Conservation (phyloP, 2,797 vertebrate species). For the Acipenser oxyrinchus region DNA sequence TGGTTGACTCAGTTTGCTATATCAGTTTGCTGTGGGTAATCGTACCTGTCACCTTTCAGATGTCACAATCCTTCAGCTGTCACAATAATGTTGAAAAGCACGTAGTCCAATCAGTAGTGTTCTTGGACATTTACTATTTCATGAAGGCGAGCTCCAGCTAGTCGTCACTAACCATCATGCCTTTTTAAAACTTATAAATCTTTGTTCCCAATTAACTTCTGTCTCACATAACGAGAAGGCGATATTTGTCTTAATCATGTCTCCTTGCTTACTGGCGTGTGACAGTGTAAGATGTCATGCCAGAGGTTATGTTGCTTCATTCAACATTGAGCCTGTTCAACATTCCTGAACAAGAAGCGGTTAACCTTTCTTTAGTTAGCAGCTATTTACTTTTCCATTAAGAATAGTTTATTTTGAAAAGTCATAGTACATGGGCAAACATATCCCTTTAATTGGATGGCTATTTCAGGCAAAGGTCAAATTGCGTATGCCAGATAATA, state of each 20-base stretch:
- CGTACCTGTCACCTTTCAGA: no score
- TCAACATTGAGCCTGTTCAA: conserved; percentile 19
- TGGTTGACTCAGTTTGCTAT: no score
- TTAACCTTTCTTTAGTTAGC: conserved; percentile 43
- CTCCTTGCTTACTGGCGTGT: neutral
- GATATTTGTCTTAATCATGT: neutral
- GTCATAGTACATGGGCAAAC: conserved; percentile 44
- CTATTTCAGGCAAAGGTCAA: conserved; percentile 46
- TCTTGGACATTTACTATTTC: no score
- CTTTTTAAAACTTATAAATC: no score
- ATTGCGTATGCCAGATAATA: conserved; percentile 36
- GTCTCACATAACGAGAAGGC: no score
- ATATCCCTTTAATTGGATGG: conserved; percentile 32
- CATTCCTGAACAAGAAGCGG: conserved; percentile 23
- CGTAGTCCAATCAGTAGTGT: no score
- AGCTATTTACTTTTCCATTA: conserved; percentile 49
- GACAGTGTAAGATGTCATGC: neutral
- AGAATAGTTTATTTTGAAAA: conserved; percentile 43
- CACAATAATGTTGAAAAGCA: no score
- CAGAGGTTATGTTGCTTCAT: neutral
- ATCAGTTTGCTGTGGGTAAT: no score
- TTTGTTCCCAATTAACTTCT: no score
- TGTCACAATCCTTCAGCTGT: no score
- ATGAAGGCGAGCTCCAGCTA: no score
- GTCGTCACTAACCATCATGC: no score